A percentile compares a stretch with the other conserved stretches of the same genome.
phyloP scores from a whole-genome alignment of 1,140 invertebrate species.

The Battus philenor region DNA sequence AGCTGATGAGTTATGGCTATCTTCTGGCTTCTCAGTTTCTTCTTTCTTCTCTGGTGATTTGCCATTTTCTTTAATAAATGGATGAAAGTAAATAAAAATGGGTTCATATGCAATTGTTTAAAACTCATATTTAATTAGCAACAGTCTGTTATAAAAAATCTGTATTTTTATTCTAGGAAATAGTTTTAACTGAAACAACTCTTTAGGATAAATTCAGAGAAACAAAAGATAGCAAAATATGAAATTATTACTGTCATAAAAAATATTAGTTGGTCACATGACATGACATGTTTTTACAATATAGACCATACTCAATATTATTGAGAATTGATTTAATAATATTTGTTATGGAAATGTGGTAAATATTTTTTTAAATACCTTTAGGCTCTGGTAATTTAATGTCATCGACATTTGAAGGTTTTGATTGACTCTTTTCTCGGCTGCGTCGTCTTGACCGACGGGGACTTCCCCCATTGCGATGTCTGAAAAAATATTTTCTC shows the following conservation, averaged over 20 bases:
- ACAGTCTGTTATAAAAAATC: too few species aligned
- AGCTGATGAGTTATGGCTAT: conserved; percentile 30
- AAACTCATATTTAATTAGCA: not conserved
- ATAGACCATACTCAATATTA: too few species aligned
- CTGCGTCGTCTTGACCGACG: conserved; percentile 52
- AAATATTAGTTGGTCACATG: too few species aligned
- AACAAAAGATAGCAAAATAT: too few species aligned
- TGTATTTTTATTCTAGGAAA: too few species aligned
- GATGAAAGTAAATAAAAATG: too few species aligned
- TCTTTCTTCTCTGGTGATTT: conserved; percentile 69
- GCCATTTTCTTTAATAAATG: conserved; percentile 59
- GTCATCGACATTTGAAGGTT: conserved; percentile 44
- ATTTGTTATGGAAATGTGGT: too few species aligned
- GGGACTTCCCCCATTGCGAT: conserved; percentile 62
- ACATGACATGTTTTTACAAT: too few species aligned
- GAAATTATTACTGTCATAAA: too few species aligned
- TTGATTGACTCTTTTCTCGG: conserved; percentile 45
- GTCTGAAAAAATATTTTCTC: conserved; percentile 39
- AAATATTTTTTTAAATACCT: conserved; percentile 28
- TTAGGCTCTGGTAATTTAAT: conserved; percentile 56
- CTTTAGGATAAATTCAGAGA: too few species aligned
- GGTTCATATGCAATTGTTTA: not conserved
- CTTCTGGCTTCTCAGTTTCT: conserved; percentile 53
- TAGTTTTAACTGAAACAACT: too few species aligned
- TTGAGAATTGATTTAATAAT: too few species aligned